Evolutionary conservation across 1,140 invertebrate species (phyloP), one percentile per base, ranked within the genome.

Genomic region (Telenomus remus): DNA sequence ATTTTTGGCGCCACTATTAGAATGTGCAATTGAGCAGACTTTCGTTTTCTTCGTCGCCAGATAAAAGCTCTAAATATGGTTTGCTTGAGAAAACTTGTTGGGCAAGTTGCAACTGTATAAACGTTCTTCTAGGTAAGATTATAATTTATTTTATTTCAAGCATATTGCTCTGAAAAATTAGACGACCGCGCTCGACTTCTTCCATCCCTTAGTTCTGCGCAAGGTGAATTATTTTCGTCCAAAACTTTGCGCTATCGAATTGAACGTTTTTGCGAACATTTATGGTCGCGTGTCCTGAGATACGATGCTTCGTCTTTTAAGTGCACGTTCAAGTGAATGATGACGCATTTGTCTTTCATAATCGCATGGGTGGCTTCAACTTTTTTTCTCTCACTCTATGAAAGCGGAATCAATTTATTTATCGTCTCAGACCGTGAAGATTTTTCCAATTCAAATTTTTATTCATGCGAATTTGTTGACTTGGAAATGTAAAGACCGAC

Each of bases 1-100:
- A 80, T 81, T 85, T 85, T 85, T 78, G 82, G 82, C 84, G 83
- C 82, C 84, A 81, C 59, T 66, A 68, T 80, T 83, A 79, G 64
- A 68, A 71, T 63, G 61, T 71, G 46, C 44, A 66, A 70, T 76
- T 69, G 56, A 53, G 63, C 55, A 49, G 65, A 66, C 66, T 68
- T 64, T 69, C 71, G 59, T 61, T 65, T 63, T 63, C 68, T 66
- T 54, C 60, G 64, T 61, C 59, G 59, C 46, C 15, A 69, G 64
- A 79, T 69, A 79, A 69, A 79, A 55, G 19, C 43, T 69, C 64
- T 65, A 71, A 71, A 63, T 70, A 76, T 64, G 72, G 63, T 63
- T 53, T 57, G 63, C 55, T 51, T 39, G 46, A 68, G 71, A 66
- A 74, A 74, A 66, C 57, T 61, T 65, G 69, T 66, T 73, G 70